Base-by-base conservation (phyloP, 2,888 invertebrate genomes). In the Hirtodrosophila duncani region DNA sequence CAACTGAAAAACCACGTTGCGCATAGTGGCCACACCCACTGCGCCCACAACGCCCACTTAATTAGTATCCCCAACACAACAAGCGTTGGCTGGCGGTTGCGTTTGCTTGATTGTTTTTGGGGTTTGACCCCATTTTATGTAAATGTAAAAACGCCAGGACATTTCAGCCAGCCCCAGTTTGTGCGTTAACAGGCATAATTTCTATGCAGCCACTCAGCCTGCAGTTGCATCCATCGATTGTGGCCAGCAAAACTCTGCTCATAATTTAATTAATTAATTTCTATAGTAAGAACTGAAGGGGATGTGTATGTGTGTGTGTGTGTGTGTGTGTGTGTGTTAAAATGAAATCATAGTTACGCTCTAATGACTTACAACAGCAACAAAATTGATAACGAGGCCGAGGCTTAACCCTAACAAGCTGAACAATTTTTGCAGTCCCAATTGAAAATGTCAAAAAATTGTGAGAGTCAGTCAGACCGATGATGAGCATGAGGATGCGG, bases 221-320 rank as follows among this genome's bases (percentile, higher is more conserved):
- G 10, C 31, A 9, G 30, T 23, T 58, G 39, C 56, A 43, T 51
- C 53, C 50, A 46, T n/a, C n/a, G n/a, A n/a, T n/a, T n/a, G n/a
- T n/a, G n/a, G n/a, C n/a, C n/a, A n/a, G n/a, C n/a, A n/a, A n/a
- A n/a, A n/a, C n/a, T n/a, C n/a, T n/a, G 44, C 60, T 66, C 52
- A 77, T 74, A 74, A 74, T 80, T 80, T 80, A 74, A 80, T 74
- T 74, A 80, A 77, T 74, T 80, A 68, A 80, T 72, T 80, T 72
- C 63, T 34, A 60, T 68, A 34, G 44, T 20, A 42, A n/a, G 30
- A 30, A 4, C n/a, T 6, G 20, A 3, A 20, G 13, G 44, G 9
- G 11, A 14, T n/a, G n/a, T n/a, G n/a, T n/a, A n/a, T n/a, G n/a
- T n/a, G n/a, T n/a, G n/a, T n/a, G n/a, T n/a, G n/a, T n/a, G n/a